Conservation (phyloP, 2,888 invertebrate species). For the Apeira syringaria region DNA sequence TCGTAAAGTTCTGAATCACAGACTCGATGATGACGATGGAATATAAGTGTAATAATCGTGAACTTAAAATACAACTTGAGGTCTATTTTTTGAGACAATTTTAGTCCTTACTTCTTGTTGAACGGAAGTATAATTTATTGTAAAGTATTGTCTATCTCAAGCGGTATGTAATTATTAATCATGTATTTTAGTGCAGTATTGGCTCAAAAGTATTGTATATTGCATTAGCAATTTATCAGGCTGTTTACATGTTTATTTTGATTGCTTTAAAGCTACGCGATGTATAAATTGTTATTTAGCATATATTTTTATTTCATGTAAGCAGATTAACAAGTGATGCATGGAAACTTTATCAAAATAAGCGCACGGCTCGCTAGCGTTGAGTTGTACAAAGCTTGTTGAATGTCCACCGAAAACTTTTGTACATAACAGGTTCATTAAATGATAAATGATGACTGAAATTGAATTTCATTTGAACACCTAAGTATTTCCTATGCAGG, state of each 20-base stretch:
- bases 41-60: conserved; percentile 20
- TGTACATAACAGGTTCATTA: conserved; percentile 78
- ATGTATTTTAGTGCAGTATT: conserved; percentile 64
- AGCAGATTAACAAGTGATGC: conserved; percentile 28
- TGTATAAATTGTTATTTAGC: conserved; percentile 10
- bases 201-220: conserved; percentile 70
- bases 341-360: conserved; percentile 18
- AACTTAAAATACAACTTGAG: conserved; percentile 20
- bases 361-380: conserved; percentile 48
- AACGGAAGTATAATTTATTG: conserved; percentile 28
- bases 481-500: too few species aligned
- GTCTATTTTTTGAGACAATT: conserved; percentile 35
- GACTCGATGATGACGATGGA: conserved; percentile 23
- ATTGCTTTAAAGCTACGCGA: conserved; percentile 18
- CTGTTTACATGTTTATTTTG: conserved; percentile 29
- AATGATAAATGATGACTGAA: conserved; percentile 70
- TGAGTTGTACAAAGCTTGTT: conserved; percentile 47
- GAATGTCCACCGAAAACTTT: conserved; percentile 78
- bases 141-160: conserved; percentile 25
- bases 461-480: conserved; percentile 46
- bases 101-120: conserved; percentile 25
- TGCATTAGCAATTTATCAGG: conserved; percentile 33
- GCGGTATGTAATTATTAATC: conserved; percentile 24
- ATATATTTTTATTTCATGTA: conserved; percentile 20
- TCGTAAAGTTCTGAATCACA: too few species aligned